phyloP scores from a whole-genome alignment of 1,140 invertebrate species.

The Ladona fulva region DNA sequence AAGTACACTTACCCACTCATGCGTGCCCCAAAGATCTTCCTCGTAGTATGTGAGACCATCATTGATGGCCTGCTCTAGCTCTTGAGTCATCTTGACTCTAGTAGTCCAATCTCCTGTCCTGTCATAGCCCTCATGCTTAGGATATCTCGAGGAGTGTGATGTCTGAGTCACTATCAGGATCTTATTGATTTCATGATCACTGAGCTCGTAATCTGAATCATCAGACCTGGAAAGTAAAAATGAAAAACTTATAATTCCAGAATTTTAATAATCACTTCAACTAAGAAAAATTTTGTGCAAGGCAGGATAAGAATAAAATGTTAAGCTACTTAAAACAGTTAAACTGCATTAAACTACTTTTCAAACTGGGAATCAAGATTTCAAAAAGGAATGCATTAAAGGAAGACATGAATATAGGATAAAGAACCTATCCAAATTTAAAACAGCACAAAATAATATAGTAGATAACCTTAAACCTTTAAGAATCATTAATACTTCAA shows the following conservation, averaged over 20 bases:
- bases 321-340: too few relatives aligned
- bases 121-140: constrained; percentile 82
- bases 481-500: too few relatives aligned
- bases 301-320: too few relatives aligned
- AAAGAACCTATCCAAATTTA: too few relatives aligned
- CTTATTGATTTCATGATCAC: constrained; percentile 89
- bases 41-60: constrained; percentile 93
- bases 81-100: constrained; percentile 84
- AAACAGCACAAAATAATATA: too few relatives aligned
- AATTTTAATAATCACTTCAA: too few relatives aligned
- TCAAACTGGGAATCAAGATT: too few relatives aligned
- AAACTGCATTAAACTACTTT: too few relatives aligned
- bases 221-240: constrained; percentile 26
- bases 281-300: too few relatives aligned
- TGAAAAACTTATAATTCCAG: not conserved
- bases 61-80: constrained; percentile 87
- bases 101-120: constrained; percentile 76
- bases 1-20: constrained; percentile 29
- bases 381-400: too few relatives aligned
- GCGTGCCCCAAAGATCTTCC: constrained; percentile 67
- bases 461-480: too few relatives aligned
- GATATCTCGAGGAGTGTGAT: constrained; percentile 40
- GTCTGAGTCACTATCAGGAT: constrained; percentile 89
- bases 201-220: constrained; percentile 75
- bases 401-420: too few relatives aligned